Base-by-base conservation (phyloP, 1,140 invertebrate genomes). In the Babylonia areolata region DNA sequence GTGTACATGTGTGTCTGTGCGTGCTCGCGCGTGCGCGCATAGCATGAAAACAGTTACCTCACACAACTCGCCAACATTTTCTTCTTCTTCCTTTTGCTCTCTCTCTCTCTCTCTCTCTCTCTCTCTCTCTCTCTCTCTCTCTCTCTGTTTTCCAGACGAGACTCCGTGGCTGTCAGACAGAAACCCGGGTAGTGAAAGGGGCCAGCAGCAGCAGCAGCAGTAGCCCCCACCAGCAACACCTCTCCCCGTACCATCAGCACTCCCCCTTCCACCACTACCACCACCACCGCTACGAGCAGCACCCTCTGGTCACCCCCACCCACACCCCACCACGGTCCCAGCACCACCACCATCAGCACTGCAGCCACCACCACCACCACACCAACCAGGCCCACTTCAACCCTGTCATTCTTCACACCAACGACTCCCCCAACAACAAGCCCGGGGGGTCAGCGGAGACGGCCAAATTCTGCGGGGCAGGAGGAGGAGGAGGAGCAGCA, bases 81-180 rank as follows among this genome's bases (percentile, higher is more conserved):
- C n/a, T 64, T 23, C 28, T 12, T 64, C 58, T 64, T 12, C 28
- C 23, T 23, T 6, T 64, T 0, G 15, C 15, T 64, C 12, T 64
- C 0, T 64, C 15, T 64, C 5, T 12, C 23, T 12, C 5, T 12
- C 12, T 20, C 5, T 64, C 58, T 64, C 5, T 64, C 20, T 20
- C 58, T 64, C 5, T 64, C 5, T 11, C 5, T 3, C 0, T 3
- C 58, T 64, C 5, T 64, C 28, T 64, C 28, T 64, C 28, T n/a
- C 28, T 23, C 12, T 0, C 5, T 80, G 78, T 33, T 40, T 39
- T 37, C 28, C 85, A 88, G 87, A 88, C 87, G 23, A 75, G 64
- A 20, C 46, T 88, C n/a, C 42, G 82, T 28, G 85, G 87, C 54
- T 78, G 81, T 58, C 33, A 81, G 33, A 46, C 84, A n/a, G 85